Percentiles rank a stretch among this genome's conserved stretches.
Evolutionary conservation across 2,113 vertebrate genomes (phyloP).

Genomic region (Bucco capensis): DNA sequence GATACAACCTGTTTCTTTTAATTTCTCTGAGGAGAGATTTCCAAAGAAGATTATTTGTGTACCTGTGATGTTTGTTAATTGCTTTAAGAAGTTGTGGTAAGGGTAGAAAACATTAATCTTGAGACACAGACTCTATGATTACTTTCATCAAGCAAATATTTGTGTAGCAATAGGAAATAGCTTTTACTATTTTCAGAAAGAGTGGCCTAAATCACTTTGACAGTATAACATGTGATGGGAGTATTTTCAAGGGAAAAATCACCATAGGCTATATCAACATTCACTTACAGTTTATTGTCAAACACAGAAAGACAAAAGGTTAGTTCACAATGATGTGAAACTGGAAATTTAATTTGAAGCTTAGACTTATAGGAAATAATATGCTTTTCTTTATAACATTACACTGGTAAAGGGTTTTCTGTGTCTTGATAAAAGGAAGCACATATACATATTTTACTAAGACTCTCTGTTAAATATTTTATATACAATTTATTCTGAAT

Average conservation of each 20-base stretch:
- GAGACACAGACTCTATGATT: neutral
- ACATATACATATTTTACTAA: neutral
- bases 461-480: neutral
- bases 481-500: neutral
- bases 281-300: neutral
- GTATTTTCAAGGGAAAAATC: conserved; percentile 8
- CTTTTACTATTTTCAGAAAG: neutral
- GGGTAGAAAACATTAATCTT: neutral
- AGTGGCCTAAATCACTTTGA: conserved; percentile 13
- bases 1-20: neutral
- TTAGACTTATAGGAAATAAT: neutral
- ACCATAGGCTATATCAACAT: neutral
- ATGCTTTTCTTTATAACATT: neutral
- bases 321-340: neutral
- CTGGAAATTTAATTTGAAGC: neutral
- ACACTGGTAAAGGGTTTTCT: neutral
- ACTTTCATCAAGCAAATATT: neutral
- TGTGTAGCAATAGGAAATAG: neutral
- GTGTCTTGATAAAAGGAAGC: neutral
- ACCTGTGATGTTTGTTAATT: neutral
- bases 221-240: neutral
- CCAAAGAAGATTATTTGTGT: neutral
- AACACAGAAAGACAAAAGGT: neutral
- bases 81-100: neutral
- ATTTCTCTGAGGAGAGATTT: neutral